Percentiles rank a stretch among this genome's conserved stretches.
Conservation (phyloP, 2,113 vertebrate species). For the Atherinomorus stipes region DNA sequence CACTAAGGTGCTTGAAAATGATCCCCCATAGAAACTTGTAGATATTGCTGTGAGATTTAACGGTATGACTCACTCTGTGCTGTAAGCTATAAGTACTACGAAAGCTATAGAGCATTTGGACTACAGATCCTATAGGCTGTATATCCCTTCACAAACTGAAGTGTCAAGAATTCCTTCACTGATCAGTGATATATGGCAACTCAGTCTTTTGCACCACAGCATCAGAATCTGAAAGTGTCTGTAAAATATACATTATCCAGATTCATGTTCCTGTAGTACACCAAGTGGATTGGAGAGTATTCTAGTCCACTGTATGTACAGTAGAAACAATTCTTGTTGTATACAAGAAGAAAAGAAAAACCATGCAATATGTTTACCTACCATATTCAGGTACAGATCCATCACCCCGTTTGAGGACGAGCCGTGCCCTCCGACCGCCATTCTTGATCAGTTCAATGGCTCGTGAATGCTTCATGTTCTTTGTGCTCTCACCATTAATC, state of each 20-base stretch:
- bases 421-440: conserved; percentile 92
- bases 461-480: conserved; percentile 99
- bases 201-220: neutral
- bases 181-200: conserved; percentile 11
- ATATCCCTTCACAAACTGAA: conserved; percentile 11
- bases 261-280: neutral
- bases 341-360: conserved; percentile 17
- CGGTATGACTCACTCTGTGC: neutral
- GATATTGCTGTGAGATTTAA: conserved; percentile 12
- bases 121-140: neutral
- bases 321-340: neutral
- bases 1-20: conserved; percentile 16
- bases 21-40: conserved; percentile 24
- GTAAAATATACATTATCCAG: conserved; percentile 8
- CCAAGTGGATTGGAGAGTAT: conserved; percentile 8
- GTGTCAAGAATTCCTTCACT: conserved; percentile 6
- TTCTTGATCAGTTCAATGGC: conserved; percentile 99
- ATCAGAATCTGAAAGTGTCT: neutral
- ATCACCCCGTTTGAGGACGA: conserved; percentile 97
- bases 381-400: conserved; percentile 99
- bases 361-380: conserved; percentile 88
- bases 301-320: neutral
- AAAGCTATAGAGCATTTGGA: conserved; percentile 18
- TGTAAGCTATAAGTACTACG: neutral
- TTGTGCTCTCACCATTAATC: conserved; percentile 98